These are phyloP conservation scores for Timandra comae DNA, from an alignment of 2,888 invertebrate genomes.

Conservation along the genomic window DNA sequence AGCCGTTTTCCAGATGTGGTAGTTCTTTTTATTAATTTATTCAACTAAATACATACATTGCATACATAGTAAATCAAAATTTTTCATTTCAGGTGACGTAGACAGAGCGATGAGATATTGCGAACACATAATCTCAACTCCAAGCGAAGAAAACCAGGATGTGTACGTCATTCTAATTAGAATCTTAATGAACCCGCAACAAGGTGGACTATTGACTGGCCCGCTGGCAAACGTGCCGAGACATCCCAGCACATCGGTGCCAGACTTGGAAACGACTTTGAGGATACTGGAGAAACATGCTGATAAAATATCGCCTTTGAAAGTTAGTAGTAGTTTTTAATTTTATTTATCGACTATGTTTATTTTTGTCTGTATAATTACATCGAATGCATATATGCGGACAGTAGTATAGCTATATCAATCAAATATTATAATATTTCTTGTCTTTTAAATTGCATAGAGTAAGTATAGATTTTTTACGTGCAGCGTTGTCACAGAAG, in stretches of 20 bases:
- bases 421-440: no score
- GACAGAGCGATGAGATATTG: constrained; percentile 91
- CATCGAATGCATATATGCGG: neutral
- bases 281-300: constrained; percentile 89
- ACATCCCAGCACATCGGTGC: constrained; percentile 79
- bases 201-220: constrained; percentile 45
- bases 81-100: constrained; percentile 81
- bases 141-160: constrained; percentile 52
- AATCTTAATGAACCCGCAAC: constrained; percentile 58
- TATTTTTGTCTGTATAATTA: neutral
- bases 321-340: constrained; percentile 67
- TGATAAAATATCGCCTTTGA: constrained; percentile 87
- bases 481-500: no score
- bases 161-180: constrained; percentile 81
- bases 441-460: no score
- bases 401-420: no score
- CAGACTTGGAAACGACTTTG: constrained; percentile 88
- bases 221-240: constrained; percentile 62
- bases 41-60: no score
- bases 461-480: no score
- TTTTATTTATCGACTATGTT: neutral
- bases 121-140: constrained; percentile 78
- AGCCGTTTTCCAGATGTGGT: no score
- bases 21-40: no score
- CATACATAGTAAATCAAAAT: no score